Evolutionary conservation across 2,113 vertebrate genomes (phyloP), one percentile per base, ranked within the genome.

Genomic region (Zapus hudsonius): DNA sequence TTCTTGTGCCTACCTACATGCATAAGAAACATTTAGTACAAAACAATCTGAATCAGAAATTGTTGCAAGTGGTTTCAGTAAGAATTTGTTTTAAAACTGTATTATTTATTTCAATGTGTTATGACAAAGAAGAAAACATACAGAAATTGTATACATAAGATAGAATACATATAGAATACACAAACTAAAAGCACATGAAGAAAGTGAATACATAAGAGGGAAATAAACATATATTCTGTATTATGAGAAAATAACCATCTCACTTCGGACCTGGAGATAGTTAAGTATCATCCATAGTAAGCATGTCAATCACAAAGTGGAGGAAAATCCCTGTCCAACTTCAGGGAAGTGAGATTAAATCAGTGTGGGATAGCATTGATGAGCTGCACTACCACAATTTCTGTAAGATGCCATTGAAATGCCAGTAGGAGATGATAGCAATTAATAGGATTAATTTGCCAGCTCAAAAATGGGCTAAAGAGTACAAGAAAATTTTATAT

Each of bases 271-370:
- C 92, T 7, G 17, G 76, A 95, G 19, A 63, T 33, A 91, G 86
- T 82, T 94, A 94, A 86, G 42, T 96, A n/a, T n/a, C n/a, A n/a
- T n/a, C 25, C 47, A n/a, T 74, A 94, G 86, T 70, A 95, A 96
- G 91, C 38, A 92, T 82, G 29, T 19, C 63, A 89, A 87, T 42
- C 78, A 33, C 36, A 57, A 59, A 69, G 74, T 81, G 81, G 76
- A 73, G 13, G 52, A 22, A 0, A 0, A 66, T 82, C 64, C 93
- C 82, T 78, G 86, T 42, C 89, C 79, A 25, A 80, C 95, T 90
- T 81, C 96, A 97, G 87, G 82, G 89, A 94, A 89, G 78, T 94
- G 83, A 89, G 74, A 96, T 96, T 59, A 87, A 95, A 89, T 76
- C 93, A 75, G 79, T 25, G 72, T 83, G 63, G 81, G 93, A 95